These are phyloP conservation scores for Gavia stellata DNA, from an alignment of 2,113 vertebrate species.

Conservation along the genomic window DNA sequence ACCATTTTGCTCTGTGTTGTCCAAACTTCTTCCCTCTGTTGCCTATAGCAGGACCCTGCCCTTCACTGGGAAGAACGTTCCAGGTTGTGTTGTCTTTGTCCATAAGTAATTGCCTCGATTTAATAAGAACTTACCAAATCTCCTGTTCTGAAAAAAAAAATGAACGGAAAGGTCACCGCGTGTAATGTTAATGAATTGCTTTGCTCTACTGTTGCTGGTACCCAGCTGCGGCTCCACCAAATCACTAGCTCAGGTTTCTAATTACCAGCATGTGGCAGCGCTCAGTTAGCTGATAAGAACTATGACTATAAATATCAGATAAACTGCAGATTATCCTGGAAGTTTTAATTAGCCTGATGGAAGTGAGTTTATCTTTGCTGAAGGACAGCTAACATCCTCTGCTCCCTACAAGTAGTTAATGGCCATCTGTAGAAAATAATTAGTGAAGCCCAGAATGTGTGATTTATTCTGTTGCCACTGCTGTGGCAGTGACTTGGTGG, in stretches of 20 bases:
- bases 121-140: not conserved
- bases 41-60: not conserved
- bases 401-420: not conserved
- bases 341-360: constrained; percentile 48
- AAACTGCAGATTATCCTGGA: constrained; percentile 35
- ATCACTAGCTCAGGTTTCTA: not conserved
- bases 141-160: not conserved
- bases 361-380: constrained; percentile 8
- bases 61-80: not conserved
- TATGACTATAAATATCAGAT: constrained; percentile 32
- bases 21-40: not conserved
- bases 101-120: not conserved
- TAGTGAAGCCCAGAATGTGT: not conserved
- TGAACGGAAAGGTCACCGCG: not conserved
- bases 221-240: not conserved
- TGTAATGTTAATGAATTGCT: not conserved
- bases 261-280: not conserved
- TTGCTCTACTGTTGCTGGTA: not conserved
- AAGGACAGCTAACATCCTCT: not conserved
- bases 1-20: not conserved
- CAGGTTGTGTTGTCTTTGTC: not conserved
- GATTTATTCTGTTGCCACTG: not conserved
- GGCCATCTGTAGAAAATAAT: not conserved
- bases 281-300: constrained; percentile 8
- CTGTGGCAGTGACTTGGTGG: constrained; percentile 2